Base-by-base conservation (phyloP, 2,888 invertebrate genomes). In the Chymomyza caudatula region DNA sequence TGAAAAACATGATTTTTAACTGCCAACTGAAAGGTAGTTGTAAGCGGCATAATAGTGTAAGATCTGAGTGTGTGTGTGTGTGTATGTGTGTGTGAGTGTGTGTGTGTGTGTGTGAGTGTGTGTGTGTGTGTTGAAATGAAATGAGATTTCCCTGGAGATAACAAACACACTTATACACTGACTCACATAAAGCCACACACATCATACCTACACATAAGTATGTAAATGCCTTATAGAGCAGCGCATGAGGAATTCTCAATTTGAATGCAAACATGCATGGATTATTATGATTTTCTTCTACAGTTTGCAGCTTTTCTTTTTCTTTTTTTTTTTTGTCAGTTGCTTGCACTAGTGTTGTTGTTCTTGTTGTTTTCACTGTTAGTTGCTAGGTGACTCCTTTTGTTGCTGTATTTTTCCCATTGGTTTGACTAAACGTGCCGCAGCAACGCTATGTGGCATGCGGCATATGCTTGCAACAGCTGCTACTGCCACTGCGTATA, bases 1-100 rank as follows among this genome's bases (percentile, higher is more conserved):
- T 69, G 73, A 71, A 76, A 80, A 84, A 84, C 78, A 76, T 84
- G 82, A 82, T 81, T 81, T 81, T 81, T 84, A 81, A 84, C 81
- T 81, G 74, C 42, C 56, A 56, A 19, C 20, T 43, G 56, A 56
- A 17, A 56, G 15, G 13, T 47, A 47, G 47, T 47, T 47, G 47
- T 15, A 47, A 47, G 19, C 15, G 47, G 47, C 47, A 19, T 17
- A 22, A 22, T 22, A 13, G 11, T 5, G 53, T 13, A 19, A n/a
- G n/a, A 42, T 44, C 3, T 53, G 4, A 13, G 3, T 53, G 37
- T 53, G 3, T 53, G 1, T 53, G 2, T 22, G 47, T 17, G 13
- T 22, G 19, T 1, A n/a, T n/a, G 47, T 42, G 51, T 29, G n/a
- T 15, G 20, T 44, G 8, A 13, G 19, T 44, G n/a, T 57, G 25